Conservation (phyloP, 2,797 vertebrate genomes). For the Platalea minor region DNA sequence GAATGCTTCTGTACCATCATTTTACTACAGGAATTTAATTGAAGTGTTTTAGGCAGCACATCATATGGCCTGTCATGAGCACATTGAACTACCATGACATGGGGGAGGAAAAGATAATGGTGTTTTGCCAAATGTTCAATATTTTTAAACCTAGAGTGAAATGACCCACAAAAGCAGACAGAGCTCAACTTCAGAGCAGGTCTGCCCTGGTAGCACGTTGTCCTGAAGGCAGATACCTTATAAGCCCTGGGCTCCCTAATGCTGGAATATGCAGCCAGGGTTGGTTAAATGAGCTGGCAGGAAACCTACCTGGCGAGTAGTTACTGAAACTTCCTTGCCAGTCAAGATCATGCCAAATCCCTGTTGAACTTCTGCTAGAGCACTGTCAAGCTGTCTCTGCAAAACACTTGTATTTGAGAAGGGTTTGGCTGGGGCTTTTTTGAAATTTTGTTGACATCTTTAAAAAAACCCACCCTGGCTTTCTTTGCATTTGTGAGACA, state of each 20-base stretch:
- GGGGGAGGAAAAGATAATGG: fast-evolving
- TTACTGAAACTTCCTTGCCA: not conserved
- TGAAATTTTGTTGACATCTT: not conserved
- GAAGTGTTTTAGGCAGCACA: not conserved
- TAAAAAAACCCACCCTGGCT: not conserved
- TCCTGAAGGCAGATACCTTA: not conserved
- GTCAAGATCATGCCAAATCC: not conserved
- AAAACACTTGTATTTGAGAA: not conserved
- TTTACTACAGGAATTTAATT: not conserved
- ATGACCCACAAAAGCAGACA: not conserved
- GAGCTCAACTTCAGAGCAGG: not conserved
- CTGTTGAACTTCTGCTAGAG: not conserved
- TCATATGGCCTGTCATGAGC: not conserved
- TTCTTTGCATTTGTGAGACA: not conserved
- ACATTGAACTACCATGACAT: not conserved
- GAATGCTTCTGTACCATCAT: not conserved
- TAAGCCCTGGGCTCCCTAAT: not conserved
- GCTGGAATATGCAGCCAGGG: not conserved
- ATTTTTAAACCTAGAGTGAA: not conserved
- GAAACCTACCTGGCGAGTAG: not conserved
- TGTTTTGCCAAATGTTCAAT: not conserved
- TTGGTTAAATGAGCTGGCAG: not conserved
- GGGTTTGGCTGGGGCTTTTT: not conserved
- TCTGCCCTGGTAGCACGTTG: fast-evolving
- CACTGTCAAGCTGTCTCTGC: not conserved